phyloP scores from a whole-genome alignment of 2,888 invertebrate species.

The Volucella bombylans region DNA sequence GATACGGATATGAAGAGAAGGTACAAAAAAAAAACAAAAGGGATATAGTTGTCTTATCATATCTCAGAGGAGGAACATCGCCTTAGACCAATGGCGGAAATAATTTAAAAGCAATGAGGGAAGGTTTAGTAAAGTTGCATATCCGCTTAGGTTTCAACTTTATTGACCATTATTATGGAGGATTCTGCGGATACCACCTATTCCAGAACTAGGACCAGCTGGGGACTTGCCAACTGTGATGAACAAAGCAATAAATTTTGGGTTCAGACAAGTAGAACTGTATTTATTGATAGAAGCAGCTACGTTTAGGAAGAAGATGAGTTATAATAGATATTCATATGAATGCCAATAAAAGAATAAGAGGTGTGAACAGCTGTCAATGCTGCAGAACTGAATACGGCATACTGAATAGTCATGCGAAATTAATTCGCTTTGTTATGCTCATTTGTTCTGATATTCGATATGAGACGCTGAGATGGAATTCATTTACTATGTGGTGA shows the following conservation, averaged over 20 bases:
- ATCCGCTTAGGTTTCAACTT: constrained; percentile 10
- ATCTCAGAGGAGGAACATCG: not conserved
- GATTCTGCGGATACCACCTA: not conserved
- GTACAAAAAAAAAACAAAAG: not conserved
- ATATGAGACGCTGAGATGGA: constrained; percentile 16
- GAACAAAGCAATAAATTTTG: constrained; percentile 58
- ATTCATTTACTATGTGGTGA: constrained; percentile 26
- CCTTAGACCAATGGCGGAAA: constrained; percentile 3
- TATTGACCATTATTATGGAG: not conserved
- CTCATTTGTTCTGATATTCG: constrained; percentile 37
- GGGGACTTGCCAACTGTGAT: constrained; percentile 16
- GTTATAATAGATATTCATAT: constrained; percentile 9
- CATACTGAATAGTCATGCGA: constrained; percentile 45
- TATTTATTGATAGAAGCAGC: not conserved
- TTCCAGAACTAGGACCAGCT: not conserved
- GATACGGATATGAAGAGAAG: not conserved
- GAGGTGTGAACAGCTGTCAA: constrained; percentile 38
- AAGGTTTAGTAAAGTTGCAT: constrained; percentile 28
- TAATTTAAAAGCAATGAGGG: constrained; percentile 32
- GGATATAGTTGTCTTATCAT: constrained; percentile 6
- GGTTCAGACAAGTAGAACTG: constrained; percentile 53
- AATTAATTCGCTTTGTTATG: constrained; percentile 48
- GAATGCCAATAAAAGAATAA: constrained; percentile 10
- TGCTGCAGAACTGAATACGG: constrained; percentile 19
- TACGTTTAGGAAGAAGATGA: constrained; percentile 13